These are phyloP conservation scores for Maniola jurtina DNA, from an alignment of 1,140 invertebrate genomes.

Conservation along the genomic window DNA sequence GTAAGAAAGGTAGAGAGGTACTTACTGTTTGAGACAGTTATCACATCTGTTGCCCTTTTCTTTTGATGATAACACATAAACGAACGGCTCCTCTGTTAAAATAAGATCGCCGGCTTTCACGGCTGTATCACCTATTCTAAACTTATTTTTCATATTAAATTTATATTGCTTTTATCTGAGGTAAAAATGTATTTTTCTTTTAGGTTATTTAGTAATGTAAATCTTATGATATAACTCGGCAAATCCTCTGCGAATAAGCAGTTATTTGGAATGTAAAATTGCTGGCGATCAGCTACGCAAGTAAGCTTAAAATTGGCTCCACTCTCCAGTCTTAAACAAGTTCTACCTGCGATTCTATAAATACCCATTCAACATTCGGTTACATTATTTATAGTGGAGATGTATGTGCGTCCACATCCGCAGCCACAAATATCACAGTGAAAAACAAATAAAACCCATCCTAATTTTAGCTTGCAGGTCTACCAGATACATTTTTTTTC, in stretches of 20 bases:
- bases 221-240: constrained; percentile 21
- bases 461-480: constrained; percentile 46
- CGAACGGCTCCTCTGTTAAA: constrained; percentile 67
- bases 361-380: constrained; percentile 54
- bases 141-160: constrained; percentile 60
- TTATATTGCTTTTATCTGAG: constrained; percentile 25
- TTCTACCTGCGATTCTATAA: constrained; percentile 60
- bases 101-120: constrained; percentile 67
- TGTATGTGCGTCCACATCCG: constrained; percentile 41
- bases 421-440: constrained; percentile 42
- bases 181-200: constrained; percentile 15
- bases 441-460: constrained; percentile 56
- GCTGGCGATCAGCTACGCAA: constrained; percentile 35
- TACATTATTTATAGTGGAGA: constrained; percentile 71
- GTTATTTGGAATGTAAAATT: constrained; percentile 50
- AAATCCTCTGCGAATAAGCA: constrained; percentile 37
- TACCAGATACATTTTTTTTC: constrained; percentile 31
- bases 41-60: constrained; percentile 68
- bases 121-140: constrained; percentile 47
- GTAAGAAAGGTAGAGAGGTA: constrained; percentile 9
- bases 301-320: constrained; percentile 55
- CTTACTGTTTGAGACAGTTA: constrained; percentile 69
- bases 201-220: constrained; percentile 4
- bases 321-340: background rate
- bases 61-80: constrained; percentile 65